Percentiles rank a stretch among this genome's conserved stretches.
Conservation (phyloP, 2,797 vertebrate species). For the Enteromius trimaculatus region DNA sequence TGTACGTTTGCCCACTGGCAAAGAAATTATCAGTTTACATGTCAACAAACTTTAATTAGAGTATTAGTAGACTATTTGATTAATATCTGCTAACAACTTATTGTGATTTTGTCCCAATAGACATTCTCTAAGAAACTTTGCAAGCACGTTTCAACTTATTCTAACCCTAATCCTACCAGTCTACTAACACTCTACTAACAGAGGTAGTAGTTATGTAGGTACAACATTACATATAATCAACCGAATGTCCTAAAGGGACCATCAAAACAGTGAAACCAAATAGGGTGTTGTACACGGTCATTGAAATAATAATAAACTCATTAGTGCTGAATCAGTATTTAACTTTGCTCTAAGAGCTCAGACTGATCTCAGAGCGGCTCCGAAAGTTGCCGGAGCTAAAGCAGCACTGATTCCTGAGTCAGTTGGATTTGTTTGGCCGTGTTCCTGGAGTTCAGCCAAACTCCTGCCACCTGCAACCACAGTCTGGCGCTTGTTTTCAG, state of each 20-base stretch:
- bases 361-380: constrained; percentile 22
- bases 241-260: not conserved
- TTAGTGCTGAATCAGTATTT: constrained; percentile 22
- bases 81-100: not conserved
- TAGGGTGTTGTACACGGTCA: not conserved
- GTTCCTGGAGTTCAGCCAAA: constrained; percentile 24
- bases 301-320: not conserved
- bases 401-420: constrained; percentile 7
- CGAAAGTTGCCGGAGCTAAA: not conserved
- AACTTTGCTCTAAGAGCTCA: not conserved
- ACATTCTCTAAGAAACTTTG: not conserved
- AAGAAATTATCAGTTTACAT: too few species aligned
- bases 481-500: constrained; percentile 3
- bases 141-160: not conserved
- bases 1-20: too few species aligned
- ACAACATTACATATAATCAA: not conserved
- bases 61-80: not conserved
- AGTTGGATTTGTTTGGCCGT: constrained; percentile 18
- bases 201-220: not conserved
- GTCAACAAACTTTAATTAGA: not conserved
- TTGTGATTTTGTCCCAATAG: not conserved
- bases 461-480: constrained; percentile 35
- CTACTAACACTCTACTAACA: not conserved
- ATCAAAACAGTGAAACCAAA: not conserved
- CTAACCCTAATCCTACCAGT: not conserved